Percentiles rank a stretch among this genome's conserved stretches.
These are phyloP conservation scores for Asbolus verrucosus DNA, from an alignment of 1,140 invertebrate species.

Conservation along the genomic window DNA sequence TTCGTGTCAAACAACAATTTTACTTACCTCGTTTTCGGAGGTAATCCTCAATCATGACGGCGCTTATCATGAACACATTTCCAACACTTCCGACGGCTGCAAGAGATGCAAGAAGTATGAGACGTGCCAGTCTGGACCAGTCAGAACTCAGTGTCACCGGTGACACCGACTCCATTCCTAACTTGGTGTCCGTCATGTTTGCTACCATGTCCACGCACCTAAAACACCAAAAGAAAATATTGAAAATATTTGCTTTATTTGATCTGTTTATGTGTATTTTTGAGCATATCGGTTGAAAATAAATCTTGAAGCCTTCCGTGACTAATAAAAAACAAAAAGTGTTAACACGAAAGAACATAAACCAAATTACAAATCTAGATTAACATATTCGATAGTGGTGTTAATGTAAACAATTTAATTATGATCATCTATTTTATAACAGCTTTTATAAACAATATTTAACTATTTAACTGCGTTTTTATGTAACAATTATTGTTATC, in stretches of 20 bases:
- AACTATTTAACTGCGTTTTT: background rate
- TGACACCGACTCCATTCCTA: slow-evolving; percentile 63
- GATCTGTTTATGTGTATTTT: too few relatives aligned
- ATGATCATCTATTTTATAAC: background rate
- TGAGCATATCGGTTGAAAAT: background rate
- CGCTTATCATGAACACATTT: slow-evolving; percentile 82
- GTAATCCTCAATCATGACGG: slow-evolving; percentile 80
- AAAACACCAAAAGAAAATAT: slow-evolving; percentile 7
- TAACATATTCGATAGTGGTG: background rate
- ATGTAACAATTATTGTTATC: background rate
- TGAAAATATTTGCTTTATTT: too few relatives aligned
- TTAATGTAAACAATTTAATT: background rate
- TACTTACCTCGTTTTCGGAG: slow-evolving; percentile 75
- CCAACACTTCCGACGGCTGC: slow-evolving; percentile 78
- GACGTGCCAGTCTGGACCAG: slow-evolving; percentile 76
- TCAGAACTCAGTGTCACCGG: slow-evolving; percentile 75
- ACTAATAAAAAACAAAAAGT: background rate
- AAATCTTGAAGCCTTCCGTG: background rate
- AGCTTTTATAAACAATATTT: background rate
- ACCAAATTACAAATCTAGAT: slow-evolving; percentile 33
- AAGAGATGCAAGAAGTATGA: slow-evolving; percentile 75
- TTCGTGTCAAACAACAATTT: slow-evolving; percentile 30
- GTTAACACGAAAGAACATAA: slow-evolving; percentile 16
- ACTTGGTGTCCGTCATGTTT: slow-evolving; percentile 54
- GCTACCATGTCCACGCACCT: slow-evolving; percentile 49